Percentiles rank a stretch among this genome's conserved stretches.
phyloP scores from a whole-genome alignment of 2,113 vertebrate species.

The Caretta caretta region DNA sequence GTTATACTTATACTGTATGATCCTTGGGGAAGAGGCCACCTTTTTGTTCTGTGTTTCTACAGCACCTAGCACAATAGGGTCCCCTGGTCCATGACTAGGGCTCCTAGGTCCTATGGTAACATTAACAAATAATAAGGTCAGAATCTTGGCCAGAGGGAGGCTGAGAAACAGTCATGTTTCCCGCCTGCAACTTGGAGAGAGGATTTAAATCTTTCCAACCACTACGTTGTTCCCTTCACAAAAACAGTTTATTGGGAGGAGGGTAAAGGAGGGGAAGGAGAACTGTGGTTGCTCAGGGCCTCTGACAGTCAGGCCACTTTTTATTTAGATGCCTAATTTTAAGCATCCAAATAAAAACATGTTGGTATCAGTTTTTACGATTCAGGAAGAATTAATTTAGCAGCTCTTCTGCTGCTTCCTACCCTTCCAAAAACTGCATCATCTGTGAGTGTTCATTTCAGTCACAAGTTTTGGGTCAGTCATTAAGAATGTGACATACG shows the following conservation, averaged over 20 bases:
- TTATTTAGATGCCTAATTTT: background rate
- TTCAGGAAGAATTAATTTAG: background rate
- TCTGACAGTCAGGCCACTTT: background rate
- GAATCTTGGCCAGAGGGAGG: background rate
- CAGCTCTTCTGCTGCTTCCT: background rate
- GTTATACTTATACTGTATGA: background rate
- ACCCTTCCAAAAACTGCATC: background rate
- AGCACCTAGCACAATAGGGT: background rate
- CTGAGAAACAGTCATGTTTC: rapidly evolving
- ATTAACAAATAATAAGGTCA: background rate
- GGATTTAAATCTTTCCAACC: background rate
- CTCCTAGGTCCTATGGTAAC: background rate
- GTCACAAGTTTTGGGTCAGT: background rate
- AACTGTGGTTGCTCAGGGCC: background rate
- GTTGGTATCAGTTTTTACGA: background rate
- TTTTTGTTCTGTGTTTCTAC: background rate
- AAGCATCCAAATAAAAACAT: background rate
- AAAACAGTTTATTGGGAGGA: background rate
- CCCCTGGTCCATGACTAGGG: background rate
- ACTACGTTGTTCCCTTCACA: background rate
- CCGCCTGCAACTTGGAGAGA: background rate
- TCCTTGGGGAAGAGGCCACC: background rate
- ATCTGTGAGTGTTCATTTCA: conserved; percentile 24
- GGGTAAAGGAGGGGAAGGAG: background rate
- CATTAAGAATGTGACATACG: conserved; percentile 25